Conservation (phyloP, 2,113 vertebrate species). For the Columbina picui region DNA sequence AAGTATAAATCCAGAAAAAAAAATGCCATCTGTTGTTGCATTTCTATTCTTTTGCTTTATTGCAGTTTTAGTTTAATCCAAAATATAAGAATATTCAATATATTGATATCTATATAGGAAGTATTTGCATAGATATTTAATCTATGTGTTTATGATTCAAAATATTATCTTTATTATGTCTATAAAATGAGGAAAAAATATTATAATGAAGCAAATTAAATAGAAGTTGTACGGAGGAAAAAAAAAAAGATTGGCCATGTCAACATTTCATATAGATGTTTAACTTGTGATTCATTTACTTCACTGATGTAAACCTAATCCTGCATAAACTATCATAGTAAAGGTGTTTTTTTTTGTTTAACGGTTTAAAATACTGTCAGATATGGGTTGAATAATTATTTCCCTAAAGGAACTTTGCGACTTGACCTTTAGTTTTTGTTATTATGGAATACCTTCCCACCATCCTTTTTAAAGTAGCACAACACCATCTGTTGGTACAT, state of each 20-base stretch:
- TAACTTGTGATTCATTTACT: background rate
- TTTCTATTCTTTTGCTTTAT: background rate
- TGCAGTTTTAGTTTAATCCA: background rate
- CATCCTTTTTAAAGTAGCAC: constrained; percentile 9
- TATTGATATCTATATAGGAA: background rate
- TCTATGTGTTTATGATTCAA: background rate
- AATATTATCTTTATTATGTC: background rate
- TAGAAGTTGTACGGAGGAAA: background rate
- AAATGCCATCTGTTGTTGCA: background rate
- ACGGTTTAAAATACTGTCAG: background rate
- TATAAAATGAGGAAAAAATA: background rate
- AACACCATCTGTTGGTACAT: constrained; percentile 30
- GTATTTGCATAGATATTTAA: background rate
- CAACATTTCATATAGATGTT: background rate
- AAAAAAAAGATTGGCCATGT: background rate
- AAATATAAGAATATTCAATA: background rate
- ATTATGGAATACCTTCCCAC: background rate
- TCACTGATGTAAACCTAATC: background rate
- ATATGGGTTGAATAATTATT: background rate
- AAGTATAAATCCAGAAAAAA: background rate
- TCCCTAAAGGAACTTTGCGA: background rate
- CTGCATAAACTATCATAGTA: background rate
- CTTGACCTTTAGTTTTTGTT: constrained; percentile 39
- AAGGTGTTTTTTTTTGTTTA: constrained; percentile 18
- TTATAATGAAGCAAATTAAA: background rate